Conservation (phyloP, 2,797 vertebrate species). For the Crocodylus rhombifer region DNA sequence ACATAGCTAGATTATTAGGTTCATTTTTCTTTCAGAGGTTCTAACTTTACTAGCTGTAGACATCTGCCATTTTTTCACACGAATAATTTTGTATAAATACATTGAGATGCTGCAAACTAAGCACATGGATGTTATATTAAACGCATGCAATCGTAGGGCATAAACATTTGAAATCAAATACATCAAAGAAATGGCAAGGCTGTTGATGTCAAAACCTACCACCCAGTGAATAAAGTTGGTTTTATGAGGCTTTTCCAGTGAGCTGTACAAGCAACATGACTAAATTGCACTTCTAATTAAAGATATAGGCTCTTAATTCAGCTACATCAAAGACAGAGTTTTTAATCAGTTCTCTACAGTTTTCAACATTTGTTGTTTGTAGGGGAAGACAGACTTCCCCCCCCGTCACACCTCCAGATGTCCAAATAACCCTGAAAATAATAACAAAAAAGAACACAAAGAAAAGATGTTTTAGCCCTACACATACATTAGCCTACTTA, state of each 20-base stretch:
- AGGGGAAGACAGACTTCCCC: not conserved
- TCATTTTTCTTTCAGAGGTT: not conserved
- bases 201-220: constrained; percentile 74
- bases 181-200: constrained; percentile 60
- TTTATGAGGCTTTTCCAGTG: constrained; percentile 68
- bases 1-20: not conserved
- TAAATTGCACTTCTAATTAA: constrained; percentile 69
- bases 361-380: not conserved
- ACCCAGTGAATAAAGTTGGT: constrained; percentile 57
- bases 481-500: not conserved
- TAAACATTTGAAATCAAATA: constrained; percentile 58
- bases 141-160: constrained; percentile 70
- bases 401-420: too few relatives aligned
- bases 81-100: constrained; percentile 79
- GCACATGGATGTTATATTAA: constrained; percentile 81
- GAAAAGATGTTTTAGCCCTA: too few relatives aligned
- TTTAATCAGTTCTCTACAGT: not conserved
- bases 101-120: constrained; percentile 80
- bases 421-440: too few relatives aligned
- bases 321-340: not conserved
- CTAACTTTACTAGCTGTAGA: constrained; percentile 22
- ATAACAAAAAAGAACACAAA: not conserved
- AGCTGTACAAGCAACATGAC: constrained; percentile 53
- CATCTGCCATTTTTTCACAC: constrained; percentile 27
- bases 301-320: constrained; percentile 33